Evolutionary conservation across 2,797 vertebrate species (phyloP), one percentile per base, ranked within the genome.

Genomic region (Hozukius guyotensis): DNA sequence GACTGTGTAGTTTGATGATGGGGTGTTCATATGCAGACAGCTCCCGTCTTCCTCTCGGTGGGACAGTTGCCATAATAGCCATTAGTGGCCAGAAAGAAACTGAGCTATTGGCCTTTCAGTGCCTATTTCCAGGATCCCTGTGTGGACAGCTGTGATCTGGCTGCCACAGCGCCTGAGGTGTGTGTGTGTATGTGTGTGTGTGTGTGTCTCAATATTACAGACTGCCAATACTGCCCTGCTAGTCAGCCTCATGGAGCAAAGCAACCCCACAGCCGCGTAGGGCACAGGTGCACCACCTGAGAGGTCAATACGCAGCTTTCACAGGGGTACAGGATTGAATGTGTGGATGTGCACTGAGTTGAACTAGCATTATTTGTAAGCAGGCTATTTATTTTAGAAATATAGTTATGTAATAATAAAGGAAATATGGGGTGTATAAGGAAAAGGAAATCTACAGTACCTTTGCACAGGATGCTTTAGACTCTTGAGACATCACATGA

Each of bases 1-100:
- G 57, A 80, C 87, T 89, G 83, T 71, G 86, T 56, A 38, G 81
- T 89, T 81, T 82, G 81, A 84, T 85, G 80, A 83, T 88, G 77
- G 77, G 67, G 29, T 84, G 77, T 87, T 87, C 57, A 75, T 76
- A 74, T 87, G 55, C 81, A 84, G 87, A 85, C 86, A 65, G 83
- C 46, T 82, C 80, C 72, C 86, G 87, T 92, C 81, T 86, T 83
- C 82, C 53, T 86, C 87, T 77, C 90, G 3, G 85, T 53, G 78
- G 90, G 85, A 83, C 71, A 29, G 59, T 55, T 77, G 63, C 81
- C 77, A 81, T 77, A 71, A 89, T 72, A 77, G 71, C 75, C 83
- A 88, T 92, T 87, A 92, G 66, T 57, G 49, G 70, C 52, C 63
- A 25, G 60, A 81, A 49, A 71, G 79, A 77, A 67, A 68, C 72